Conservation (phyloP, 1,140 invertebrate species). For the Ooceraea biroi region DNA sequence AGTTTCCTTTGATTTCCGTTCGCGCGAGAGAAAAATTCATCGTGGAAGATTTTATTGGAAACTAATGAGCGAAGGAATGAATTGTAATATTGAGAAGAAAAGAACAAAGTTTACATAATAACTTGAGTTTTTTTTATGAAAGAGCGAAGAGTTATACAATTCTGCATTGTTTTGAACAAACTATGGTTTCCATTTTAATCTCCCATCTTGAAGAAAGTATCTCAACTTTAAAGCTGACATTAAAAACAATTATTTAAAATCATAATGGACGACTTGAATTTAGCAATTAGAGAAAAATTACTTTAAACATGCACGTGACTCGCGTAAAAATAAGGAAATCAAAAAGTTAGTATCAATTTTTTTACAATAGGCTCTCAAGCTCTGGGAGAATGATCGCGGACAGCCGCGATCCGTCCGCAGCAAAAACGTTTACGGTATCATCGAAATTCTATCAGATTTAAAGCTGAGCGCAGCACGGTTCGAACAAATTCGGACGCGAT, state of each 20-base stretch:
- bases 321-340: neutral
- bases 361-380: neutral
- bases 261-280: too few relatives aligned
- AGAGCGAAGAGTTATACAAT: neutral
- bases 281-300: too few relatives aligned
- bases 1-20: neutral
- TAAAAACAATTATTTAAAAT: neutral
- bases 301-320: too few relatives aligned
- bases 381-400: neutral
- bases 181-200: neutral
- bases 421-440: neutral
- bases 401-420: neutral
- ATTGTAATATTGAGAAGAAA: slow-evolving; percentile 4
- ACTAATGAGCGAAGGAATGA: neutral
- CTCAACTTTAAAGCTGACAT: neutral
- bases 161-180: neutral
- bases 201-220: neutral
- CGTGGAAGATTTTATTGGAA: slow-evolving; percentile 5
- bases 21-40: neutral
- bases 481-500: slow-evolving; percentile 38
- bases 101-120: neutral
- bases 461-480: neutral
- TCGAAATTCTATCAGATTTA: neutral
- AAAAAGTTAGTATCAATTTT: neutral
- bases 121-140: neutral